Percentiles rank a stretch among this genome's conserved stretches.
phyloP scores from a whole-genome alignment of 1,140 invertebrate species.

The Drosophila triauraria region DNA sequence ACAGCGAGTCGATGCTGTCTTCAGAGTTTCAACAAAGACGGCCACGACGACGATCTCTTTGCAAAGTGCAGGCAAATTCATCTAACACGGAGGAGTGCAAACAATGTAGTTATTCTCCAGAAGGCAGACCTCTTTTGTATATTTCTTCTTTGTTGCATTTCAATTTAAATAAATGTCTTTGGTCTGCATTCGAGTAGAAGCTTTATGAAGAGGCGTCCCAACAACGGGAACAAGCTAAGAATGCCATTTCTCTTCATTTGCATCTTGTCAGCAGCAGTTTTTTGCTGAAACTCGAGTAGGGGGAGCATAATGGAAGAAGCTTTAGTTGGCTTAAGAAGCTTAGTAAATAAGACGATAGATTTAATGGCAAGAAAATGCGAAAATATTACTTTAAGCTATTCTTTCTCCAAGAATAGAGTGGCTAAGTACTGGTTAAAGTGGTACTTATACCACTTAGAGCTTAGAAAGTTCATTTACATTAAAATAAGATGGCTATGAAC shows the following conservation, averaged over 20 bases:
- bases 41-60: slow-evolving; percentile 7
- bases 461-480: no score
- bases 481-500: no score
- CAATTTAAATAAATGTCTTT: slow-evolving; percentile 75
- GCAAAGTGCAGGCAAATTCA: slow-evolving; percentile 41
- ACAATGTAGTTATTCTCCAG: slow-evolving; percentile 39
- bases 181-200: slow-evolving; percentile 15
- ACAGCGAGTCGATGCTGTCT: slow-evolving; percentile 20
- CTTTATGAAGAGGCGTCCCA: slow-evolving; percentile 52
- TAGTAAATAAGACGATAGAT: slow-evolving; percentile 1
- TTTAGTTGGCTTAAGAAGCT: slow-evolving; percentile 17
- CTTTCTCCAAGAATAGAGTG: background rate
- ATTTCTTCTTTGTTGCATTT: slow-evolving; percentile 64
- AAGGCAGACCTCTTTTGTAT: slow-evolving; percentile 33
- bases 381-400: background rate
- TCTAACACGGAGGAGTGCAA: slow-evolving; percentile 24
- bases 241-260: slow-evolving; percentile 69
- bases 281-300: slow-evolving; percentile 7
- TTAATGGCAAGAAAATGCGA: slow-evolving; percentile 5
- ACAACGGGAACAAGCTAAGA: slow-evolving; percentile 31
- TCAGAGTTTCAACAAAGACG: slow-evolving; percentile 25
- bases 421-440: background rate
- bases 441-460: background rate
- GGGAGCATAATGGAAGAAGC: background rate
- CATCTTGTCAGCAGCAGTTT: slow-evolving; percentile 43